phyloP scores from a whole-genome alignment of 2,797 vertebrate genomes.

The Galago senegalensis region DNA sequence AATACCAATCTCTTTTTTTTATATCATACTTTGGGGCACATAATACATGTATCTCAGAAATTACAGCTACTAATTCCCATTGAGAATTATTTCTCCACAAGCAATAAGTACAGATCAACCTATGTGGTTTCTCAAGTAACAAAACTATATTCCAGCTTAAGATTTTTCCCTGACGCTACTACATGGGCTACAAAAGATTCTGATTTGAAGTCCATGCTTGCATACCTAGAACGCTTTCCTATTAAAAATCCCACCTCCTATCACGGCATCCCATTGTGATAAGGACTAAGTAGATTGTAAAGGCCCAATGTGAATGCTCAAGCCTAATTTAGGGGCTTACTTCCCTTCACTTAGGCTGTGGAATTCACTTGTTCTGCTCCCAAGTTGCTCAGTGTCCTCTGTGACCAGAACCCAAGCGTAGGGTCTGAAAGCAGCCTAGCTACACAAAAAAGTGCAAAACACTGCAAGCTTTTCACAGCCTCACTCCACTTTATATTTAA shows the following conservation, averaged over 20 bases:
- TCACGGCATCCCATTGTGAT: background rate
- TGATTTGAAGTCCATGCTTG: background rate
- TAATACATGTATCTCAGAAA: background rate
- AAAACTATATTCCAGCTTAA: conserved; percentile 2
- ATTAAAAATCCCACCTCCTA: background rate
- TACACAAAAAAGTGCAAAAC: background rate
- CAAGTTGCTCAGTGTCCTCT: background rate
- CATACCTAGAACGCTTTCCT: background rate
- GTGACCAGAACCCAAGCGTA: background rate
- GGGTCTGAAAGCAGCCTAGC: background rate
- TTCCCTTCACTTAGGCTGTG: background rate
- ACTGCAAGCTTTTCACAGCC: background rate
- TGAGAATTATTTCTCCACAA: conserved; percentile 44
- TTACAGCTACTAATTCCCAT: background rate
- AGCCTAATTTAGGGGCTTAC: background rate
- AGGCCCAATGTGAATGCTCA: background rate
- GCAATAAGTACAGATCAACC: background rate
- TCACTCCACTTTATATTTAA: conserved; percentile 4
- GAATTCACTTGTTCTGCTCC: background rate
- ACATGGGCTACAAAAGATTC: conserved; percentile 1
- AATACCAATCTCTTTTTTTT: background rate
- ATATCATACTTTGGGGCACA: conserved; percentile 33
- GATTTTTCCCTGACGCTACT: background rate
- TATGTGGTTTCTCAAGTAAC: conserved; percentile 5
- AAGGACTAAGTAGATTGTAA: background rate